Conservation (phyloP, 1,140 invertebrate genomes). For the Oncopodura yosiiana region DNA sequence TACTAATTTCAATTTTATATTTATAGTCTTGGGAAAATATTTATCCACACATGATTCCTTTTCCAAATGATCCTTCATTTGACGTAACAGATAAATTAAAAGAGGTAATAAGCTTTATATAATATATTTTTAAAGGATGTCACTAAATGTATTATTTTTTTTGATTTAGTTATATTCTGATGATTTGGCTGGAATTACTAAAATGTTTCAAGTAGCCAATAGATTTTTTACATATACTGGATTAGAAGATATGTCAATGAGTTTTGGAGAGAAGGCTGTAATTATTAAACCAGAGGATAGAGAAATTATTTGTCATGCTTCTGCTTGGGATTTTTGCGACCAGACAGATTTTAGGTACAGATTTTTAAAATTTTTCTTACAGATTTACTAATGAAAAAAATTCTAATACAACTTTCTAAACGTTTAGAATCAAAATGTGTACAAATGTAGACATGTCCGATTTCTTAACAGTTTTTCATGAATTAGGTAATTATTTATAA, state of each 20-base stretch:
- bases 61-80: slow-evolving; percentile 26
- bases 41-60: slow-evolving; percentile 34
- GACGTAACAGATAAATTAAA: slow-evolving; percentile 20
- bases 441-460: slow-evolving; percentile 78
- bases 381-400: background rate
- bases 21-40: slow-evolving; percentile 59
- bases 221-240: slow-evolving; percentile 32
- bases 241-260: slow-evolving; percentile 9
- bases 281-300: slow-evolving; percentile 42
- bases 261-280: slow-evolving; percentile 13
- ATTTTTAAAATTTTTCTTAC: no score
- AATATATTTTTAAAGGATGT: no score
- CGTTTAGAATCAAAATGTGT: slow-evolving; percentile 87
- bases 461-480: slow-evolving; percentile 82
- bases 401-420: background rate
- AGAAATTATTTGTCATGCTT: slow-evolving; percentile 67
- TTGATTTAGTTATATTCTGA: background rate
- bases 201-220: slow-evolving; percentile 37
- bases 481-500: slow-evolving; percentile 46
- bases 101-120: slow-evolving; percentile 4
- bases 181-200: slow-evolving; percentile 37
- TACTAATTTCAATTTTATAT: no score
- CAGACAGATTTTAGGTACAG: slow-evolving; percentile 61
- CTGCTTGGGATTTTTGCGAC: slow-evolving; percentile 81
- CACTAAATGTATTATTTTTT: no score